phyloP scores from a whole-genome alignment of 2,888 invertebrate genomes.

The Drosophila neoperkinsi region DNA sequence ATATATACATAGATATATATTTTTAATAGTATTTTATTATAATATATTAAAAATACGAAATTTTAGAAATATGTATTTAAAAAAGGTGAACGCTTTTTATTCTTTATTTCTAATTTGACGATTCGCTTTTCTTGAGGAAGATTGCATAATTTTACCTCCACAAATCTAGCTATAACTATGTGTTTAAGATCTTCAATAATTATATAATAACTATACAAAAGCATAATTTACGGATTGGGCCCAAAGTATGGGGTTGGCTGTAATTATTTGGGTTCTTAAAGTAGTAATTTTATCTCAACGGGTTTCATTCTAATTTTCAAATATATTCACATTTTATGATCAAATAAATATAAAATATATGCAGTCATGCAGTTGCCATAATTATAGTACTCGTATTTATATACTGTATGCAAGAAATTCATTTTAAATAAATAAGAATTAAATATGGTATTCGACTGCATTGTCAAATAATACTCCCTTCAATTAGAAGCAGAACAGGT shows the following conservation, averaged over 20 bases:
- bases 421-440: not conserved
- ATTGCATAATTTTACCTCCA: not conserved
- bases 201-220: not conserved
- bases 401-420: not conserved
- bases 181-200: not conserved
- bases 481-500: not conserved
- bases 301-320: not conserved
- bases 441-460: not conserved
- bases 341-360: not conserved
- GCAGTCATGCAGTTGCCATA: not conserved
- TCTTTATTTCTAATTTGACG: not conserved
- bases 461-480: not conserved
- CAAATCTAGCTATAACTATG: not conserved
- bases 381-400: too few relatives aligned
- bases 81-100: not conserved
- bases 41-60: fast-evolving
- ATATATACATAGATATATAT: not conserved
- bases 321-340: not conserved
- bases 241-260: not conserved
- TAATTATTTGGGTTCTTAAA: not conserved
- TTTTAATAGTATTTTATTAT: not conserved
- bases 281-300: not conserved
- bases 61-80: not conserved
- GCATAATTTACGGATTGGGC: conserved; percentile 15
- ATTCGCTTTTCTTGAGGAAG: not conserved